A percentile compares a stretch with the other conserved stretches of the same genome.
phyloP scores from a whole-genome alignment of 2,888 invertebrate species.

The Eilema sororculum region DNA sequence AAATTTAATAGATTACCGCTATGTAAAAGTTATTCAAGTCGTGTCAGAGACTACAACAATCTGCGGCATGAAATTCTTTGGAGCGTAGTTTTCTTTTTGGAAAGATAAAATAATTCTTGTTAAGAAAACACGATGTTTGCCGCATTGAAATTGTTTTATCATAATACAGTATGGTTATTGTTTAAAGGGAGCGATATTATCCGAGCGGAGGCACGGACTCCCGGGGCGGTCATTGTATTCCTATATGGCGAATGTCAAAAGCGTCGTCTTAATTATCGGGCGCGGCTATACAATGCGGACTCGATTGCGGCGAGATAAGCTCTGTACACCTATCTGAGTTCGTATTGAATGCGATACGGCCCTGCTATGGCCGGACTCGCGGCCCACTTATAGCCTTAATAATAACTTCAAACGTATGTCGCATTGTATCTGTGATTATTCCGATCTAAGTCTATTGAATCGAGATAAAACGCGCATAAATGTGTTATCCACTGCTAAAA shows the following conservation, averaged over 20 bases:
- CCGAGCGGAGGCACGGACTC: slow-evolving; percentile 74
- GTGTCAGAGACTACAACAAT: slow-evolving; percentile 21
- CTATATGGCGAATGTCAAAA: slow-evolving; percentile 87
- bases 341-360: slow-evolving; percentile 78
- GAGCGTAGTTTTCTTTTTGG: slow-evolving; percentile 58
- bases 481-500: slow-evolving; percentile 62
- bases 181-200: slow-evolving; percentile 83
- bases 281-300: slow-evolving; percentile 84
- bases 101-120: slow-evolving; percentile 75
- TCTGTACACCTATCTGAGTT: slow-evolving; percentile 75
- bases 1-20: slow-evolving; percentile 36
- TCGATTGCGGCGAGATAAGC: slow-evolving; percentile 85
- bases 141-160: slow-evolving; percentile 84
- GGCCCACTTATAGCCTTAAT: slow-evolving; percentile 79
- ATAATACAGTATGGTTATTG: slow-evolving; percentile 84
- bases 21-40: slow-evolving; percentile 31
- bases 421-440: slow-evolving; percentile 84
- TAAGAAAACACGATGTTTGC: slow-evolving; percentile 82
- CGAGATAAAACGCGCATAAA: slow-evolving; percentile 74
- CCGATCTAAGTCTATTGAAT: slow-evolving; percentile 81
- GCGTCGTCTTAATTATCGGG: slow-evolving; percentile 87
- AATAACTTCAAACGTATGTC: slow-evolving; percentile 84
- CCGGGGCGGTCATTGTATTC: slow-evolving; percentile 86
- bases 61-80: slow-evolving; percentile 59
- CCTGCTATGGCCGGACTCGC: slow-evolving; percentile 55